Conservation (phyloP, 2,888 invertebrate species). For the Diadromus collaris region DNA sequence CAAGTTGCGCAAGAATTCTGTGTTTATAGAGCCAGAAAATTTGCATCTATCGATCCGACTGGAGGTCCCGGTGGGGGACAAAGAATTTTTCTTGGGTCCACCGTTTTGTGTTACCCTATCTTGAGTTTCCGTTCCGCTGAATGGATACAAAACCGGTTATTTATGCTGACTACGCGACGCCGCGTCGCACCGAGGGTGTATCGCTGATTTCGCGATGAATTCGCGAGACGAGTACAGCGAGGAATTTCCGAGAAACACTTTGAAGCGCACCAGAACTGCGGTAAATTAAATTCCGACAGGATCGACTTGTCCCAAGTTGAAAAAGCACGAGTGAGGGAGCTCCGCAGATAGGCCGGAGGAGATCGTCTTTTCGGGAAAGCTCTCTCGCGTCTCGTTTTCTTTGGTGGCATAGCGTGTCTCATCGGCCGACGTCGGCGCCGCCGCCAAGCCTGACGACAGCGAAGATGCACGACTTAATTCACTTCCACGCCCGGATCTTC, state of each 20-base stretch:
- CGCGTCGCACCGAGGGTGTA: neutral
- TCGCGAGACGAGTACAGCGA: neutral
- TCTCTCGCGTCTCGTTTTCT: constrained; percentile 18
- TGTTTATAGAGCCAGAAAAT: constrained; percentile 20
- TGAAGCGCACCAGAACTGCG: neutral
- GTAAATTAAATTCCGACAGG: constrained; percentile 21
- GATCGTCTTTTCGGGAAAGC: constrained; percentile 35
- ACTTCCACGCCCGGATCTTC: constrained; percentile 34
- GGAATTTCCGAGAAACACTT: neutral
- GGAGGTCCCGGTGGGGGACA: neutral
- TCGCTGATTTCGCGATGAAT: neutral
- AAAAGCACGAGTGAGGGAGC: neutral
- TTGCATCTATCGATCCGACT: constrained; percentile 12
- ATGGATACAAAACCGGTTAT: neutral
- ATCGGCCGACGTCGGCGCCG: constrained; percentile 9
- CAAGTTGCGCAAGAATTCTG: constrained; percentile 15
- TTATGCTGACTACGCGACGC: neutral
- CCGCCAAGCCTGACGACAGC: constrained; percentile 35
- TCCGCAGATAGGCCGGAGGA: constrained; percentile 24
- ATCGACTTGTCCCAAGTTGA: neutral
- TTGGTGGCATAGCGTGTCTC: neutral
- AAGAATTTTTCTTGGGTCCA: neutral
- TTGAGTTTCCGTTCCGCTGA: neutral
- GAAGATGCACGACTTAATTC: constrained; percentile 58
- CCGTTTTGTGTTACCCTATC: neutral